Evolutionary conservation across 2,113 vertebrate genomes (phyloP).

Genomic region (Perognathus longimembris): DNA sequence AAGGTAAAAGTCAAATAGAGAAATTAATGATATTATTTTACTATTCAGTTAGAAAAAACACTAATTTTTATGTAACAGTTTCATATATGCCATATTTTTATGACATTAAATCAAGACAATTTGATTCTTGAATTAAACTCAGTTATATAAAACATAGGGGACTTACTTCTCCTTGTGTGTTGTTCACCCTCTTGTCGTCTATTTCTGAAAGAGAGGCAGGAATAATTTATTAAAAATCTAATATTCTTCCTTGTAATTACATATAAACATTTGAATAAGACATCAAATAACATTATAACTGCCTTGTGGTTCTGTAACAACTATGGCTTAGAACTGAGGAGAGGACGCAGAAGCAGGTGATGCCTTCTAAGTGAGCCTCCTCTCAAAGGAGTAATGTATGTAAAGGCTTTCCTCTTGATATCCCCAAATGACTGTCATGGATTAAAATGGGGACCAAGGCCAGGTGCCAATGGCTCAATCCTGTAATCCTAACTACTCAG

Average conservation of each 20-base stretch:
- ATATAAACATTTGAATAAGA: slow-evolving; percentile 12
- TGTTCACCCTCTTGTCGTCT: slow-evolving; percentile 89
- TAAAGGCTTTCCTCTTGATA: not conserved
- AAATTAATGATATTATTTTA: not conserved
- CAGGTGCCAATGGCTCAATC: too few species aligned
- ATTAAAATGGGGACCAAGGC: not conserved
- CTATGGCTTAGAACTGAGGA: not conserved
- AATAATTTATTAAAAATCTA: slow-evolving; percentile 46
- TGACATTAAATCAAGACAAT: not conserved
- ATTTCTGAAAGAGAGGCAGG: slow-evolving; percentile 86
- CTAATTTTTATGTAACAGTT: slow-evolving; percentile 9
- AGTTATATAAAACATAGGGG: slow-evolving; percentile 30
- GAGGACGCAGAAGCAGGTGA: not conserved
- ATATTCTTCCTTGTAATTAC: not conserved
- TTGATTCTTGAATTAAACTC: not conserved
- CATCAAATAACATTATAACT: slow-evolving; percentile 11
- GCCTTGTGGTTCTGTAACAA: not conserved
- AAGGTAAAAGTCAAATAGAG: not conserved
- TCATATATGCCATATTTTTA: not conserved
- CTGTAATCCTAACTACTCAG: too few species aligned
- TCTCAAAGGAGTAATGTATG: not conserved
- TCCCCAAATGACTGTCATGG: not conserved
- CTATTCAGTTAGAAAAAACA: slow-evolving; percentile 6
- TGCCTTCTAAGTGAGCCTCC: slow-evolving; percentile 11
- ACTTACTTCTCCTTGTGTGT: slow-evolving; percentile 90